Percentiles rank a stretch among this genome's conserved stretches.
These are phyloP conservation scores for Hyppa rectilinea DNA, from an alignment of 2,888 invertebrate genomes.

Conservation along the genomic window DNA sequence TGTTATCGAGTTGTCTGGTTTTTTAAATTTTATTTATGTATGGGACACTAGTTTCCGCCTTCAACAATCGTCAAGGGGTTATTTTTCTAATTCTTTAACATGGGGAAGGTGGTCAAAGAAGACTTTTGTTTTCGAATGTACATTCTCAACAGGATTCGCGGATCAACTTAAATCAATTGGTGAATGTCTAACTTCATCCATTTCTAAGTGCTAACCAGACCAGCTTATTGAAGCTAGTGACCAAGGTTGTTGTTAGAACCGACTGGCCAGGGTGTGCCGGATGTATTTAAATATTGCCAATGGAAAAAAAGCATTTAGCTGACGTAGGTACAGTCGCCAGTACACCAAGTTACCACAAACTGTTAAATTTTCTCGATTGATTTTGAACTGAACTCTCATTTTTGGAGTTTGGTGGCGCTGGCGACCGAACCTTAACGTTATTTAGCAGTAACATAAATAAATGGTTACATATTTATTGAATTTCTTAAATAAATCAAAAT, in stretches of 20 bases:
- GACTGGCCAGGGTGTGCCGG: background rate
- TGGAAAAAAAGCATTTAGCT: too few relatives aligned
- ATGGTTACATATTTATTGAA: background rate
- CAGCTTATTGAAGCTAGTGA: background rate
- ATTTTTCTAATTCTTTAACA: too few relatives aligned
- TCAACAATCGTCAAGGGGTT: background rate
- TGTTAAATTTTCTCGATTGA: too few relatives aligned
- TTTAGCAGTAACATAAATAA: background rate
- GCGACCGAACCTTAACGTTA: background rate
- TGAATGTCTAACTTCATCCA: slow-evolving; percentile 16
- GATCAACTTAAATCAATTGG: slow-evolving; percentile 19
- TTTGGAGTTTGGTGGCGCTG: too few relatives aligned
- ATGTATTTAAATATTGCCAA: too few relatives aligned
- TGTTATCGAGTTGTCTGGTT: too few relatives aligned
- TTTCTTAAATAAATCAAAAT: background rate
- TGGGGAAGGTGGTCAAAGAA: background rate
- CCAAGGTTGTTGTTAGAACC: background rate
- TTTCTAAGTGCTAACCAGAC: slow-evolving; percentile 12
- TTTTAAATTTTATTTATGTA: too few relatives aligned
- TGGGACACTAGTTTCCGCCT: too few relatives aligned
- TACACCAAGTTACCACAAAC: too few relatives aligned
- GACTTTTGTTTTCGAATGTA: slow-evolving; percentile 25
- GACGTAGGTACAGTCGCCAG: too few relatives aligned
- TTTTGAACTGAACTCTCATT: too few relatives aligned
- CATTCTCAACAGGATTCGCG: slow-evolving; percentile 21